Percentiles rank a stretch among this genome's conserved stretches.
phyloP scores from a whole-genome alignment of 2,113 vertebrate genomes.

The Paradisaea rubra region DNA sequence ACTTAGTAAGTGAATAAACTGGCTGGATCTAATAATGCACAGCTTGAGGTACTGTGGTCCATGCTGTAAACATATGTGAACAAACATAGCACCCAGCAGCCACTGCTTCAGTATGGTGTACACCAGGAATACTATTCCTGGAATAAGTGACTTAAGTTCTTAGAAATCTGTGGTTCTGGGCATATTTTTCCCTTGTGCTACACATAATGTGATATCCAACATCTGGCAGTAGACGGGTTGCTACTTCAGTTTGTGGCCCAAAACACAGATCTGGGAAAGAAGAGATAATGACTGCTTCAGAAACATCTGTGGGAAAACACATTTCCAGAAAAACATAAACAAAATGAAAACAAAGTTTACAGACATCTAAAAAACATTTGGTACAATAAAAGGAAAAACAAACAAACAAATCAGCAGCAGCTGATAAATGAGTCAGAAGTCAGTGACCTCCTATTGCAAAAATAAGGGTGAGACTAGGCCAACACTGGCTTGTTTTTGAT shows the following conservation, averaged over 20 bases:
- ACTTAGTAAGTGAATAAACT: background rate
- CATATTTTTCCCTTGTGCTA: background rate
- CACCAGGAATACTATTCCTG: conserved; percentile 33
- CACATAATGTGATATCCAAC: background rate
- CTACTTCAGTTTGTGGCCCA: background rate
- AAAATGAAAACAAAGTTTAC: conserved; percentile 12
- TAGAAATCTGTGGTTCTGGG: conserved; percentile 45
- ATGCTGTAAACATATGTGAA: background rate
- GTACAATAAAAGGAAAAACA: conserved; percentile 3
- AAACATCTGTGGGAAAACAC: background rate
- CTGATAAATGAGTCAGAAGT: conserved; percentile 39
- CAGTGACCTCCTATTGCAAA: conserved; percentile 19
- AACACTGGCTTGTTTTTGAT: conserved; percentile 1
- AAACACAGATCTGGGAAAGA: background rate
- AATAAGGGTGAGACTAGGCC: background rate
- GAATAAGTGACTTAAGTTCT: conserved; percentile 43
- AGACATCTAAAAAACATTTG: conserved; percentile 3
- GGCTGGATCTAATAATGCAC: background rate
- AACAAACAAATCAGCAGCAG: conserved; percentile 27
- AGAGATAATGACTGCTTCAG: background rate
- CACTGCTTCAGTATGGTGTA: background rate
- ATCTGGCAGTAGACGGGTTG: conserved; percentile 8
- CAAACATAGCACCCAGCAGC: background rate
- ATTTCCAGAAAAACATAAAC: conserved; percentile 9
- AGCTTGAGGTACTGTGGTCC: background rate